Base-by-base conservation (phyloP, 2,113 vertebrate genomes). In the Alectura lathami region DNA sequence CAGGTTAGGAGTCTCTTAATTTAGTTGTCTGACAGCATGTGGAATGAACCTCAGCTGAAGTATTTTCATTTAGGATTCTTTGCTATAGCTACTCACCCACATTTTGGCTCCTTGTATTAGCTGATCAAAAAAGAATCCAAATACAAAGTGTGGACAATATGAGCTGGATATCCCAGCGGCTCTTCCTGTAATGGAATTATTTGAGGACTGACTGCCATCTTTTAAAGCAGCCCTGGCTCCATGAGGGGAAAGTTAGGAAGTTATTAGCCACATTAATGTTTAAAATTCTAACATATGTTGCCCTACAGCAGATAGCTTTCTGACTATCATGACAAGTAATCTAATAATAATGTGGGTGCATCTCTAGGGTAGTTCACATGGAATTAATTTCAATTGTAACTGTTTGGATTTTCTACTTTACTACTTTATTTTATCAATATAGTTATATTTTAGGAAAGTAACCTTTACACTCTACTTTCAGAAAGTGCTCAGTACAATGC, bases 181-280 rank as follows among this genome's bases (percentile, higher is more conserved):
- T 78, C 26, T 88, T 94, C 36, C 54, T 47, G 26, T 40, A 47
- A 23, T 14, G 7, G 66, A 93, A 94, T 75, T 85, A 93, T 47
- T 77, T n/a, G n/a, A 92, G 30, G 38, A 91, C 57, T 57, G 74
- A 94, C 8, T 93, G 62, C 15, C 45, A 82, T 91, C 83, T 89
- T 95, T 91, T 90, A 69, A 89, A 89, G 30, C 18, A 91, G 45
- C 32, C 36, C 36, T 81, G 20, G 14, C 26, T 94, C 50, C 63
- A 72, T 32, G 29, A 86, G 12, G n/a, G 23, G 30, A 14, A 59
- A 76, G 42, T 83, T 79, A 60, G 30, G 40, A 89, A 85, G 29
- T 77, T 89, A 92, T 87, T 66, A 91, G 20, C 32, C 2, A 0
- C 40, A 83, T 66, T 89, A 66, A 86, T 93, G 24, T 95, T 91